These are phyloP conservation scores for Bostrychus sinensis DNA, from an alignment of 2,113 vertebrate species.

Conservation along the genomic window DNA sequence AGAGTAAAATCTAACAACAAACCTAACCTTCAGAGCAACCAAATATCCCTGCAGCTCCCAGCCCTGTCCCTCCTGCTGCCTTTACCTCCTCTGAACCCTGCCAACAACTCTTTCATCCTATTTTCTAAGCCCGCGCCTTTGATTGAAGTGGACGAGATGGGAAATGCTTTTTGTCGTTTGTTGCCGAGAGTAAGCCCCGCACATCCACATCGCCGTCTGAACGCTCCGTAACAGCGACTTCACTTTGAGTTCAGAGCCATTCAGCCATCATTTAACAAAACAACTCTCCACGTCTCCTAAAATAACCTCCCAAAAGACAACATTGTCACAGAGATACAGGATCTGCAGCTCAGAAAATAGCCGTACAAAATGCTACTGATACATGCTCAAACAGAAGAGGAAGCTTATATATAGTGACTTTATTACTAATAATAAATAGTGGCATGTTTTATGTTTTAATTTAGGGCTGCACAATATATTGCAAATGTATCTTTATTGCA, in stretches of 20 bases:
- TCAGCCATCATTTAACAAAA: not conserved
- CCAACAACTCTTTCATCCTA: not conserved
- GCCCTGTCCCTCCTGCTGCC: not conserved
- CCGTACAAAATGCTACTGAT: too few relatives aligned
- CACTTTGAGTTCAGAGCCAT: not conserved
- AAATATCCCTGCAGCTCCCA: too few relatives aligned
- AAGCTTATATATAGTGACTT: too few relatives aligned
- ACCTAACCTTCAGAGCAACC: too few relatives aligned
- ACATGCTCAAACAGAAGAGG: too few relatives aligned
- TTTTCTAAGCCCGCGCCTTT: not conserved
- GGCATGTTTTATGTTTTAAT: too few relatives aligned
- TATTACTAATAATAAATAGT: too few relatives aligned
- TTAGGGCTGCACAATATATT: too few relatives aligned
- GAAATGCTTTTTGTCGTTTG: not conserved
- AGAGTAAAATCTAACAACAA: too few relatives aligned
- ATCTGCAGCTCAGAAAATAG: too few relatives aligned
- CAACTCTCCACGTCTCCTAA: not conserved
- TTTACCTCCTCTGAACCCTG: not conserved
- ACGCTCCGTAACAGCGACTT: not conserved
- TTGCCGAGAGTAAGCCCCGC: not conserved
- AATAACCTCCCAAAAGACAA: not conserved
- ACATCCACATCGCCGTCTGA: not conserved
- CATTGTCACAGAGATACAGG: too few relatives aligned
- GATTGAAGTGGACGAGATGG: constrained; percentile 2
- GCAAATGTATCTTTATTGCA: too few relatives aligned